phyloP scores from a whole-genome alignment of 2,888 invertebrate genomes.

The Drosophila borborema region DNA sequence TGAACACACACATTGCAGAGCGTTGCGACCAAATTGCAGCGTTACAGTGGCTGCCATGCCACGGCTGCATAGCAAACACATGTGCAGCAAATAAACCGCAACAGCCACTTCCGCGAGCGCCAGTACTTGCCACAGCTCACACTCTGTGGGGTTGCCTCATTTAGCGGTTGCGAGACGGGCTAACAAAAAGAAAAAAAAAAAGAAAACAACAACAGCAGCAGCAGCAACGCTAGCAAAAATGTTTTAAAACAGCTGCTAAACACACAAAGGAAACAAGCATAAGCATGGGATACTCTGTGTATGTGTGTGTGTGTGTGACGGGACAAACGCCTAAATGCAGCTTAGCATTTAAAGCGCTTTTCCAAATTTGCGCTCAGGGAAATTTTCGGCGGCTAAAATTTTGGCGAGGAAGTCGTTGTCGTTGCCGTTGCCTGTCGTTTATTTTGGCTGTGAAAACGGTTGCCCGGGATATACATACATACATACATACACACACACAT shows the following conservation, averaged over 20 bases:
- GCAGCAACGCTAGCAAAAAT: conserved; percentile 61
- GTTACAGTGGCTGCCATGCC: conserved; percentile 45
- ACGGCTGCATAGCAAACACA: conserved; percentile 60
- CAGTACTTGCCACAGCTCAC: conserved; percentile 36
- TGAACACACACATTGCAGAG: conserved; percentile 44
- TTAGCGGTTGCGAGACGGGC: conserved; percentile 26
- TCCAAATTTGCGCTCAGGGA: conserved; percentile 58
- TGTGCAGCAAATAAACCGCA: conserved; percentile 50
- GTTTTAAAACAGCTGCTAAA: conserved; percentile 70
- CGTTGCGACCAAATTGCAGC: conserved; percentile 63
- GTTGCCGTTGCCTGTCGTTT: conserved; percentile 56
- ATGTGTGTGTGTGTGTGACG: conserved; percentile 26
- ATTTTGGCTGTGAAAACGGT: conserved; percentile 63
- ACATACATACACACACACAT: background rate
- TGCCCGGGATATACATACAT: conserved; percentile 38
- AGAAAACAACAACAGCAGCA: background rate
- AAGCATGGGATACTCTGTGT: background rate
- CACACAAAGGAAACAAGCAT: conserved; percentile 54
- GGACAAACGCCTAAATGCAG: conserved; percentile 68
- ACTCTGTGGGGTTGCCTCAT: conserved; percentile 36
- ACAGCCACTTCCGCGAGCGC: conserved; percentile 69
- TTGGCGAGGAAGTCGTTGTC: conserved; percentile 1
- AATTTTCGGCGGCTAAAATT: conserved; percentile 40
- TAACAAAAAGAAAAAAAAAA: conserved; percentile 2
- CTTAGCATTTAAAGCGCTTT: conserved; percentile 74